Evolutionary conservation across 2,888 invertebrate genomes (phyloP), one percentile per base, ranked within the genome.

Genomic region (Fissipunctia ypsillon): DNA sequence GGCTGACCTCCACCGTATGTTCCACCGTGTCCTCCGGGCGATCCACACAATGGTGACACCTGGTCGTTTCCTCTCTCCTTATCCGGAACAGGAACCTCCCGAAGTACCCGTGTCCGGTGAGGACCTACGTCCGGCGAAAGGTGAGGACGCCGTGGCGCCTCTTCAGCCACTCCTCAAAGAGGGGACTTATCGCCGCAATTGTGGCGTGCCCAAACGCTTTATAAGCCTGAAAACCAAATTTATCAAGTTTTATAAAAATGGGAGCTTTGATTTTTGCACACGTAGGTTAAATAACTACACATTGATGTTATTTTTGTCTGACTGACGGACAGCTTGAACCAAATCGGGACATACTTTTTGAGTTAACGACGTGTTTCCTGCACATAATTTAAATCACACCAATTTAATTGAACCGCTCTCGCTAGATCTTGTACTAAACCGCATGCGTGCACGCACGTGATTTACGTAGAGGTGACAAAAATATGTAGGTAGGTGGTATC

Each of bases 361-460:
- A 61, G 31, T 5, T 77, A 73, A 77, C 45, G 14, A 64, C 64
- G 43, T 52, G 65, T 82, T 80, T 87, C 84, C 77, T 80, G 54
- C 71, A 48, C 45, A 68, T 70, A 50, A 66, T 80, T 81, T 68
- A 77, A 71, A 48, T 59, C 25, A 60, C 28, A 54, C 35, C 48
- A 76, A 63, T 67, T 66, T 61, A 82, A 69, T 76, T 43, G 50
- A 25, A 12, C 35, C 63, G 50, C 43, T 52, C 56, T 59, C 16
- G 38, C 66, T 60, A 75, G 52, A 66, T 71, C 31, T 59, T 19
- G 63, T 57, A 68, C 45, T 67, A 28, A 48, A 48, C 9, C 48
- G 56, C 45, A 45, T 73, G 45, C 71, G 60, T 61, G 76, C 35
- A 38, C 38, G 67, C 73, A 79, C 14, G 56, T 65, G 64, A 84